Conservation (phyloP, 2,113 vertebrate species). For the Sinocyclocheilus maitianheensis region DNA sequence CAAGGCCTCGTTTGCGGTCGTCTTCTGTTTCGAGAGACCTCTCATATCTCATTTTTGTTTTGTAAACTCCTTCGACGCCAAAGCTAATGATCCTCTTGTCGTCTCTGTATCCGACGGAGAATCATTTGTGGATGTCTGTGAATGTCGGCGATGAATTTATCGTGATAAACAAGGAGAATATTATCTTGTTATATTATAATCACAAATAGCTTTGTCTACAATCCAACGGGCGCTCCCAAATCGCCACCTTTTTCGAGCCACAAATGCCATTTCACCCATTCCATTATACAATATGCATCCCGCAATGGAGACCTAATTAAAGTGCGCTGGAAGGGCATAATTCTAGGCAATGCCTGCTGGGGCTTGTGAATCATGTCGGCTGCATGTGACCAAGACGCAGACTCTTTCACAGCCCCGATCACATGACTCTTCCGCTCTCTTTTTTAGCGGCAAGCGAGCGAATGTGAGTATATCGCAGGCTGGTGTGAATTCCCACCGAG, state of each 20-base stretch:
- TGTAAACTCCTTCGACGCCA: neutral
- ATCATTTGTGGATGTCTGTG: constrained; percentile 4
- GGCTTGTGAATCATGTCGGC: constrained; percentile 44
- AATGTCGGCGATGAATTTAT: neutral
- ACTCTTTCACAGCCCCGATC: constrained; percentile 34
- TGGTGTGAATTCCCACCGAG: constrained; percentile 56
- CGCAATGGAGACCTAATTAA: constrained; percentile 36
- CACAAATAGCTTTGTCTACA: neutral
- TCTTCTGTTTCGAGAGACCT: neutral
- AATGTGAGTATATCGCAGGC: constrained; percentile 42
- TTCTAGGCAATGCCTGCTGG: constrained; percentile 47
- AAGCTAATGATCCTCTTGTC: constrained; percentile 2
- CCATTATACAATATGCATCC: constrained; percentile 25
- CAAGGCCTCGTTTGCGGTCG: neutral
- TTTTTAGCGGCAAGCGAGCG: neutral
- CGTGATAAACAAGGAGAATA: neutral
- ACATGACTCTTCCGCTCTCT: constrained; percentile 29
- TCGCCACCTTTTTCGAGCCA: neutral
- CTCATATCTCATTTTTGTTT: neutral
- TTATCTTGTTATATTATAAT: neutral
- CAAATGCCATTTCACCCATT: constrained; percentile 28
- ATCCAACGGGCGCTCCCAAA: neutral
- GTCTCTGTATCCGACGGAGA: neutral
- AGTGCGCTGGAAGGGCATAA: constrained; percentile 34
- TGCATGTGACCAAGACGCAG: constrained; percentile 44